Evolutionary conservation across 37 sponge, comb jelly and placozoan genomes (phyloP).

Genomic region (Tethya wilhelma): DNA sequence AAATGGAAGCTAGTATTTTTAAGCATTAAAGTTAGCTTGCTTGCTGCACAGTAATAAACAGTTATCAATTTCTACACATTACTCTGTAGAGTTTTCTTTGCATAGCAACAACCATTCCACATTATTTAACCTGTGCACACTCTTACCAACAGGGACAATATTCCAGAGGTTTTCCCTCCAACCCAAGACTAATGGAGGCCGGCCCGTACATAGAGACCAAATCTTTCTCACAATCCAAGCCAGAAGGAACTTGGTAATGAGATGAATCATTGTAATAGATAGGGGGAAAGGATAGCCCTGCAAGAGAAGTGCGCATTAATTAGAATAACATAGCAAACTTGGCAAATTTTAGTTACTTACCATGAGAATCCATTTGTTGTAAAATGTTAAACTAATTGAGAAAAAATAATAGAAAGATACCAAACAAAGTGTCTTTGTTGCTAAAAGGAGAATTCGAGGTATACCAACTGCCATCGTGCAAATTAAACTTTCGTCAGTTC

Average conservation of each 20-base stretch:
- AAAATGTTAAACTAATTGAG: conserved; percentile 95
- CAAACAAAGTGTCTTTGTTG: conserved; percentile 55
- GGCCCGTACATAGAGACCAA: background rate
- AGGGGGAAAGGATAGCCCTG: conserved; percentile 84
- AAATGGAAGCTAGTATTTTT: too few relatives aligned
- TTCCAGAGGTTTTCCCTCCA: conserved; percentile 72
- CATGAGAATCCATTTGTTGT: conserved; percentile 96
- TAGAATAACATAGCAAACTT: too few relatives aligned
- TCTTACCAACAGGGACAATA: conserved; percentile 68
- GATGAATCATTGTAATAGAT: conserved; percentile 83
- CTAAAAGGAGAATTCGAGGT: background rate
- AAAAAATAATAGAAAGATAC: conserved; percentile 87
- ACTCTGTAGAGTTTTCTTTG: too few relatives aligned
- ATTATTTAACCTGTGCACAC: too few relatives aligned
- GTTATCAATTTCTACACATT: too few relatives aligned
- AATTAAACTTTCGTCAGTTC: background rate
- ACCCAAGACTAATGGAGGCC: conserved; percentile 32
- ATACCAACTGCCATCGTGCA: background rate
- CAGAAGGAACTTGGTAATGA: conserved; percentile 78
- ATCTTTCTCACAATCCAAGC: conserved; percentile 70
- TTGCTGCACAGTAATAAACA: too few relatives aligned
- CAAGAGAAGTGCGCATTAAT: background rate
- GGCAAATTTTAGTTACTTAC: too few relatives aligned
- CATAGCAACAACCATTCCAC: too few relatives aligned
- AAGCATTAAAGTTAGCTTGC: too few relatives aligned